These are phyloP conservation scores for Dinoponera quadriceps DNA, from an alignment of 1,140 invertebrate species.

Conservation along the genomic window DNA sequence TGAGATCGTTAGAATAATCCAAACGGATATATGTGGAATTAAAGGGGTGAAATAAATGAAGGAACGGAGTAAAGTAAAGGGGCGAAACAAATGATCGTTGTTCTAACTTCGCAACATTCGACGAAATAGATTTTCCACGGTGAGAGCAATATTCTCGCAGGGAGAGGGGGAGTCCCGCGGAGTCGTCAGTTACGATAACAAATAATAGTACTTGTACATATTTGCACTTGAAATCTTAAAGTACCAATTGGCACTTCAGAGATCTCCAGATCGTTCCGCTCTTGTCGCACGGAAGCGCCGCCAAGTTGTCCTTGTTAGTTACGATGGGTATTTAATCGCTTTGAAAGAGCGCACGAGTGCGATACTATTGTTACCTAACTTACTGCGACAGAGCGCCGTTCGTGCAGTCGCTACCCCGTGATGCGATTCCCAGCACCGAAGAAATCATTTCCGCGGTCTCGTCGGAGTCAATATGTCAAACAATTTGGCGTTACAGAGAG, in stretches of 20 bases:
- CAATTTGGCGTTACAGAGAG: background rate
- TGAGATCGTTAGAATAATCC: too few species aligned
- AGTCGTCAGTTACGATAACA: slow-evolving; percentile 53
- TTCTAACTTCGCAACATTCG: background rate
- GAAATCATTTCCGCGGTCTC: slow-evolving; percentile 32
- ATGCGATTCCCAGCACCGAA: slow-evolving; percentile 30
- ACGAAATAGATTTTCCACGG: slow-evolving; percentile 6
- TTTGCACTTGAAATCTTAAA: slow-evolving; percentile 54
- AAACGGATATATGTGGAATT: too few species aligned
- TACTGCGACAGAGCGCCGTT: slow-evolving; percentile 31
- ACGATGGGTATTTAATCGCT: slow-evolving; percentile 53
- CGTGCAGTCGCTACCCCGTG: slow-evolving; percentile 13
- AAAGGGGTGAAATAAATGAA: too few species aligned
- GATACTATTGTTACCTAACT: slow-evolving; percentile 51
- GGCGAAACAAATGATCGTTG: too few species aligned
- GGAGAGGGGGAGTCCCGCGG: background rate
- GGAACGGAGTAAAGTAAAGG: too few species aligned
- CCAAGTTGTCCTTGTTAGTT: slow-evolving; percentile 44
- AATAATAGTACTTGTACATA: slow-evolving; percentile 64
- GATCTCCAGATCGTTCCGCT: background rate
- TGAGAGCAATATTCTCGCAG: background rate
- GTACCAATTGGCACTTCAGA: slow-evolving; percentile 68
- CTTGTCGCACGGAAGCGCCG: slow-evolving; percentile 32
- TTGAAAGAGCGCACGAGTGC: slow-evolving; percentile 43
- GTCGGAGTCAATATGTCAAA: slow-evolving; percentile 8